Evolutionary conservation across 2,113 vertebrate genomes (phyloP), one percentile per base, ranked within the genome.

Genomic region (Sardina pilchardus): DNA sequence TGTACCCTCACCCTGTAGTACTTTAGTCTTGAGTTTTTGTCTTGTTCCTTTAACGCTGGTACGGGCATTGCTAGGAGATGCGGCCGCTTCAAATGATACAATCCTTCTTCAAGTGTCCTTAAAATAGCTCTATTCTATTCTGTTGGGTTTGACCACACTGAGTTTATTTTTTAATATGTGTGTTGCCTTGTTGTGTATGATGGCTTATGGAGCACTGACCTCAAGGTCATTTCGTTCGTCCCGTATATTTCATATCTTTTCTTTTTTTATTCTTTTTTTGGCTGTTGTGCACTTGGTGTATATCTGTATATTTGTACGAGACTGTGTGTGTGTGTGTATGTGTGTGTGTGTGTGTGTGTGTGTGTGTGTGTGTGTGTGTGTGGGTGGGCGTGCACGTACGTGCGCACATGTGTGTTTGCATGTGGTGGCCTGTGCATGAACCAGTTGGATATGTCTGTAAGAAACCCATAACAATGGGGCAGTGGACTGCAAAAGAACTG

Each of bases 41-140:
- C 78, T 42, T 26, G 5, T n/a, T 34, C 16, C 39, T 78, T 78
- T 78, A 78, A 36, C 71, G 6, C 4, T 78, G 71, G 71, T 78
- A 78, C 34, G 26, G 34, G 92, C 90, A 85, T 87, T 67, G 84
- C 88, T 90, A 93, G 48, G 88, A 87, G 1, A 24, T 92, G 30
- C 30, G 14, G n/a, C 63, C 90, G 87, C 89, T 90, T 90, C 91
- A 91, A 92, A 93, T 90, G 87, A 93, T 91, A 92, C 93, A 93
- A 94, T 94, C 92, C 88, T 94, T 92, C 91, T 94, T 94, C 91
- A 96, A 96, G 95, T 96, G 95, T 94, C 95, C 95, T 96, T 95
- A 95, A 83, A 83, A 85, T 88, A 88, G 89, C 82, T 56, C 53
- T 59, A 59, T 71, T 26, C n/a, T 71, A 10, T 78, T 53, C 71